Conservation (phyloP, 2,113 vertebrate genomes). For the Dendrocopos noguchii region DNA sequence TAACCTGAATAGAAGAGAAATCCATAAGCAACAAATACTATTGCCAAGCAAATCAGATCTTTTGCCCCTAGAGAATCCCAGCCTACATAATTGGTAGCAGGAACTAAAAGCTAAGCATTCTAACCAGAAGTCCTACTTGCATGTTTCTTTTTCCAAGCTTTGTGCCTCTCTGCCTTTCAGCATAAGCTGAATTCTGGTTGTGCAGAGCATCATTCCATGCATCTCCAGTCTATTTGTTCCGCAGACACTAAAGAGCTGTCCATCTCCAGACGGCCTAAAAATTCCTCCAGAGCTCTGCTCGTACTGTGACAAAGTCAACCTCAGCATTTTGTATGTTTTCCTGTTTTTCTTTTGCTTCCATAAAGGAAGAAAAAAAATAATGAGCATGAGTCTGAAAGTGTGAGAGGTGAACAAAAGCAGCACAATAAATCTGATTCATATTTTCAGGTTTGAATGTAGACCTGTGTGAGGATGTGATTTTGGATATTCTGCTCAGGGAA, state of each 20-base stretch:
- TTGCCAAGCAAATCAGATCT: background rate
- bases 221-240: background rate
- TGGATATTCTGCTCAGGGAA: background rate
- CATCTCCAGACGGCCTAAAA: background rate
- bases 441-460: background rate
- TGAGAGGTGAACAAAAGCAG: background rate
- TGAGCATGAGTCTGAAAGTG: background rate
- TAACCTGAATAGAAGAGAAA: conserved; percentile 75
- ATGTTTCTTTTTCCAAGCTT: background rate
- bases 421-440: background rate
- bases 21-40: background rate
- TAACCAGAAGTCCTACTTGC: background rate
- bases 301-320: background rate
- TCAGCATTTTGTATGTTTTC: background rate
- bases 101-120: background rate
- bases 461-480: background rate
- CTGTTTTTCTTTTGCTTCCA: background rate
- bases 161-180: background rate
- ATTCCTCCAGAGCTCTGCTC: background rate
- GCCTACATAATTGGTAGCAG: background rate
- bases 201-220: background rate
- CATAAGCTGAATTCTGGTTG: background rate
- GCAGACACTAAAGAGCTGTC: background rate
- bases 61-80: background rate
- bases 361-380: background rate